Evolutionary conservation across 2,888 invertebrate species (phyloP).

Genomic region (Tineola bisselliella): DNA sequence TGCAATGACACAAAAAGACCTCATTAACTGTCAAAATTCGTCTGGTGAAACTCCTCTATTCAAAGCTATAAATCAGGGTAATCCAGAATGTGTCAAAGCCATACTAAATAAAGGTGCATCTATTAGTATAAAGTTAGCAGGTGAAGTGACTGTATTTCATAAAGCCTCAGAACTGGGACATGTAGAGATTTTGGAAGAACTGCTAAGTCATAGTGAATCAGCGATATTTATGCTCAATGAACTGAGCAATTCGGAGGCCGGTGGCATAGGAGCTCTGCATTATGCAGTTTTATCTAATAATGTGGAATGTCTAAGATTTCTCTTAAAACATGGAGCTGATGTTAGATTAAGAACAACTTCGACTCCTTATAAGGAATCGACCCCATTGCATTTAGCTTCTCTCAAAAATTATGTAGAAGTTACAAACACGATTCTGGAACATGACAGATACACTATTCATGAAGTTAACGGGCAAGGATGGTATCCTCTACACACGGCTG

Average conservation of each 20-base stretch:
- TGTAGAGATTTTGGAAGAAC: slow-evolving; percentile 57
- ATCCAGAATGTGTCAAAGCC: slow-evolving; percentile 47
- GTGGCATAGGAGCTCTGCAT: slow-evolving; percentile 61
- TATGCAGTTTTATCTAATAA: slow-evolving; percentile 66
- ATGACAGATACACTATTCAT: slow-evolving; percentile 48
- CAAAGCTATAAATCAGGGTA: slow-evolving; percentile 50
- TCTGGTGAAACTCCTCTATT: slow-evolving; percentile 59
- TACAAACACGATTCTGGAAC: slow-evolving; percentile 39
- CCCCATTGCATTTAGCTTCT: slow-evolving; percentile 58
- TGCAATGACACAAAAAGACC: slow-evolving; percentile 52
- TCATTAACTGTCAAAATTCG: slow-evolving; percentile 53
- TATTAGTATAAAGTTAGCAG: slow-evolving; percentile 44
- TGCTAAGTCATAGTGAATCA: slow-evolving; percentile 53
- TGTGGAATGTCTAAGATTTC: slow-evolving; percentile 46
- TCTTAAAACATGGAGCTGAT: slow-evolving; percentile 54
- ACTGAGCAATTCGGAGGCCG: slow-evolving; percentile 39
- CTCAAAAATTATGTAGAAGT: slow-evolving; percentile 44
- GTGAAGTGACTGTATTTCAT: slow-evolving; percentile 67
- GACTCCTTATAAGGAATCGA: slow-evolving; percentile 46
- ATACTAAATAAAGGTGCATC: slow-evolving; percentile 58
- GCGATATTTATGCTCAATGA: slow-evolving; percentile 37
- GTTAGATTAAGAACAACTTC: slow-evolving; percentile 47
- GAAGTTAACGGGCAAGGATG: slow-evolving; percentile 48
- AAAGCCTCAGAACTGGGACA: slow-evolving; percentile 67
- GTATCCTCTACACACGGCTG: slow-evolving; percentile 56